phyloP scores from a whole-genome alignment of 1,140 invertebrate species.

The Ceratosolen fusciceps region DNA sequence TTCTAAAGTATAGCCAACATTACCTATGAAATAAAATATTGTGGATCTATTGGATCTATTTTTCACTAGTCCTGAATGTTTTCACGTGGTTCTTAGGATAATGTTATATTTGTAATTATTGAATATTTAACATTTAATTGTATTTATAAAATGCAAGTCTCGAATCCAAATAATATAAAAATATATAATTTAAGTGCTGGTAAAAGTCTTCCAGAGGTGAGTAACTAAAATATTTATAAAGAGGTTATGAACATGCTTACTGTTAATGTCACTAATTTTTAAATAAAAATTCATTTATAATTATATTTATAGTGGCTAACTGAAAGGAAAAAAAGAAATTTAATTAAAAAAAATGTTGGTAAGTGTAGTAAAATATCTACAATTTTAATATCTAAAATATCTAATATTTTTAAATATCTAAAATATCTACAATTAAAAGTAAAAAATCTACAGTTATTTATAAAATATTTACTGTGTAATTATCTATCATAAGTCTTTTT shows the following conservation, averaged over 20 bases:
- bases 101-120: slow-evolving; percentile 9
- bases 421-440: too few relatives aligned
- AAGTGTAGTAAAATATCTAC: slow-evolving; percentile 55
- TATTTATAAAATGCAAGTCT: slow-evolving; percentile 79
- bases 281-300: slow-evolving; percentile 13
- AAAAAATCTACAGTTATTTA: too few relatives aligned
- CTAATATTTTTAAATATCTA: background rate
- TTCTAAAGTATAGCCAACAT: too few relatives aligned
- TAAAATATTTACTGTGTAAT: slow-evolving; percentile 15
- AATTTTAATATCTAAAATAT: slow-evolving; percentile 9
- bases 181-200: slow-evolving; percentile 98
- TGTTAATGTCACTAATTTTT: slow-evolving; percentile 34
- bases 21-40: background rate
- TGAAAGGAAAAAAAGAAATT: slow-evolving; percentile 86
- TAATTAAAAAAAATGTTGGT: slow-evolving; percentile 92
- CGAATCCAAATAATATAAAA: slow-evolving; percentile 94
- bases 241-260: slow-evolving; percentile 49
- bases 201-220: slow-evolving; percentile 96
- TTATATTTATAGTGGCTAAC: slow-evolving; percentile 86
- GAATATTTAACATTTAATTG: background rate
- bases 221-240: slow-evolving; percentile 59
- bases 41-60: background rate
- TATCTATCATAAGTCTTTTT: background rate
- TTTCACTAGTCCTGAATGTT: background rate
- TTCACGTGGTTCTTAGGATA: slow-evolving; percentile 11